Conservation (phyloP, 2,113 vertebrate genomes). For the Scophthalmus maximus region DNA sequence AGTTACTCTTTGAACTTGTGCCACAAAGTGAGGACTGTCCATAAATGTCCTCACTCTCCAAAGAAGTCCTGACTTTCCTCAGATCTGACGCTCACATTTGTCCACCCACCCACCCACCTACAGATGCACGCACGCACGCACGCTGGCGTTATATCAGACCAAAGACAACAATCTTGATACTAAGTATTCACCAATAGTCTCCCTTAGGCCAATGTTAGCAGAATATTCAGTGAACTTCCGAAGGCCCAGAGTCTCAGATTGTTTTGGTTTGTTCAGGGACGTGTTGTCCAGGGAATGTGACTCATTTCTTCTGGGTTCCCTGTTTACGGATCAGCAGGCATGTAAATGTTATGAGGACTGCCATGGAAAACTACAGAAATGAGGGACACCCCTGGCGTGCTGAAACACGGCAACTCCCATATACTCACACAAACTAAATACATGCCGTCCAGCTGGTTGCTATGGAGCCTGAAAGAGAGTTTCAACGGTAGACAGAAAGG, state of each 20-base stretch:
- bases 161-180: too few species aligned
- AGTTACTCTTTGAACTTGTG: too few species aligned
- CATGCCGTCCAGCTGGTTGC: constrained; percentile 10
- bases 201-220: too few species aligned
- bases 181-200: background rate
- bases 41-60: background rate
- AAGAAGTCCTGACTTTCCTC: background rate
- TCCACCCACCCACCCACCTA: too few species aligned
- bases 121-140: too few species aligned
- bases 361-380: constrained; percentile 35
- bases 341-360: constrained; percentile 31
- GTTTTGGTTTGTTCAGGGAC: background rate
- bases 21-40: background rate
- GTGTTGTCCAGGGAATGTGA: background rate
- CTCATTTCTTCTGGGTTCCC: background rate
- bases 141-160: too few species aligned
- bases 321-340: background rate
- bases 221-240: background rate
- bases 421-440: background rate
- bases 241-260: background rate
- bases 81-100: too few species aligned
- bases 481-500: constrained; percentile 16
- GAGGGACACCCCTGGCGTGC: constrained; percentile 4
- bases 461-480: background rate
- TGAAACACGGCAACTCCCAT: constrained; percentile 46